Conservation (phyloP, 2,113 vertebrate species). For the Ptilonorhynchus violaceus region DNA sequence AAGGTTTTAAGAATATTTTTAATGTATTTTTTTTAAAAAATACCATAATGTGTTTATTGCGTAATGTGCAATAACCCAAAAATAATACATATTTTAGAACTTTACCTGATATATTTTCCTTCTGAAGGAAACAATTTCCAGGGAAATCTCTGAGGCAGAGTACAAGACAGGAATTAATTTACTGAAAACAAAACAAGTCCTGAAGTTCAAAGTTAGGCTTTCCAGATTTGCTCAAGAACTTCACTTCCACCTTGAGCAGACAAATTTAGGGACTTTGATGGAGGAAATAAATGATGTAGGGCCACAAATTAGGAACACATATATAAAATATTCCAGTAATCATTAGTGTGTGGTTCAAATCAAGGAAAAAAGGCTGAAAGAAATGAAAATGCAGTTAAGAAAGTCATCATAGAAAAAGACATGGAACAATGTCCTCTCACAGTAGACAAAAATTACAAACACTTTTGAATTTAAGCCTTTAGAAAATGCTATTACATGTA, state of each 20-base stretch:
- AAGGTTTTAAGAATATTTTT: neutral
- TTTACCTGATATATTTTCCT: neutral
- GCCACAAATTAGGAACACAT: constrained; percentile 29
- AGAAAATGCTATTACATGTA: neutral
- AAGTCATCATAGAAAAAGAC: neutral
- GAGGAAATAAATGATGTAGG: constrained; percentile 27
- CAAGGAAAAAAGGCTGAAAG: neutral
- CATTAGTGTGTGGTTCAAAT: constrained; percentile 45
- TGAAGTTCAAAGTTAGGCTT: constrained; percentile 36
- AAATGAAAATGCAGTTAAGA: neutral
- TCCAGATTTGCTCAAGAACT: constrained; percentile 60
- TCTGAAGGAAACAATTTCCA: neutral
- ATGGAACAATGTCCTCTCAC: neutral
- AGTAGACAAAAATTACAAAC: neutral
- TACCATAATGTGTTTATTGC: neutral
- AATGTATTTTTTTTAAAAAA: neutral
- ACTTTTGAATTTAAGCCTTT: neutral
- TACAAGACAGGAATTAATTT: neutral
- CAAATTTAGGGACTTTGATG: constrained; percentile 5
- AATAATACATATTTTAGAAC: neutral
- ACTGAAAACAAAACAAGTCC: constrained; percentile 19
- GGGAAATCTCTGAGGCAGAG: neutral
- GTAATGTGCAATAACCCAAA: neutral
- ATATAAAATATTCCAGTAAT: constrained; percentile 45
- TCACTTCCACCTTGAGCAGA: constrained; percentile 28